Evolutionary conservation across 2,113 vertebrate species (phyloP).

Genomic region (Tragelaphus buxtoni): DNA sequence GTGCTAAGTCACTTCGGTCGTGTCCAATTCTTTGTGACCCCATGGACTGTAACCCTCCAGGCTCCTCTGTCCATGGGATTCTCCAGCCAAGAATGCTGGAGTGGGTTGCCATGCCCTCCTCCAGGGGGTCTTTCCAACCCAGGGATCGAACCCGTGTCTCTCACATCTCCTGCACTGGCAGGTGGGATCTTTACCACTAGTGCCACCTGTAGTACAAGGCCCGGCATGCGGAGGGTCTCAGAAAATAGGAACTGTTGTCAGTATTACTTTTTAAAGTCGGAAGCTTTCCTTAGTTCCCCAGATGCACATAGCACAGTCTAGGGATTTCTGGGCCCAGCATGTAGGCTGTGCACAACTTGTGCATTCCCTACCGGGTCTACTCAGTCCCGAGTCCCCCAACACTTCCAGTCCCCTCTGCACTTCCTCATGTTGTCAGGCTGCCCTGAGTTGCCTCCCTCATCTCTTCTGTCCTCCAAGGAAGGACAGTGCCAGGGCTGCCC

Average conservation of each 20-base stretch:
- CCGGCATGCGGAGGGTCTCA: not conserved
- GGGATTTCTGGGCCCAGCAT: not conserved
- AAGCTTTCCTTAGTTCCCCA: not conserved
- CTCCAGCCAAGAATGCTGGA: not conserved
- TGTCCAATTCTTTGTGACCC: not conserved
- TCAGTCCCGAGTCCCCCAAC: not conserved
- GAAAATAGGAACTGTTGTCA: not conserved
- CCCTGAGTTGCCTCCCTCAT: not conserved
- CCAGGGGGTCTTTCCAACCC: not conserved
- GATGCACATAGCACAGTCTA: not conserved
- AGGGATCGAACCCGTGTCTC: not conserved
- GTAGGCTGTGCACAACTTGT: not conserved
- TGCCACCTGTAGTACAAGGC: not conserved
- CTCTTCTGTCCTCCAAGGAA: not conserved
- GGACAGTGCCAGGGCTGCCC: not conserved
- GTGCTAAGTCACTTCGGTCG: not conserved
- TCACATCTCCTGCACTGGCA: not conserved
- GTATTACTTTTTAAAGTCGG: not conserved
- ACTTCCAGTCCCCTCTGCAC: not conserved
- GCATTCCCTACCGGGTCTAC: not conserved
- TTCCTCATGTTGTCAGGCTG: not conserved
- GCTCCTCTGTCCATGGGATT: not conserved
- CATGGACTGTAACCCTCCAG: not conserved
- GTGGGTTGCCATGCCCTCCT: not conserved
- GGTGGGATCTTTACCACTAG: not conserved